phyloP scores from a whole-genome alignment of 2,113 vertebrate species.

The Lamprotornis superbus region DNA sequence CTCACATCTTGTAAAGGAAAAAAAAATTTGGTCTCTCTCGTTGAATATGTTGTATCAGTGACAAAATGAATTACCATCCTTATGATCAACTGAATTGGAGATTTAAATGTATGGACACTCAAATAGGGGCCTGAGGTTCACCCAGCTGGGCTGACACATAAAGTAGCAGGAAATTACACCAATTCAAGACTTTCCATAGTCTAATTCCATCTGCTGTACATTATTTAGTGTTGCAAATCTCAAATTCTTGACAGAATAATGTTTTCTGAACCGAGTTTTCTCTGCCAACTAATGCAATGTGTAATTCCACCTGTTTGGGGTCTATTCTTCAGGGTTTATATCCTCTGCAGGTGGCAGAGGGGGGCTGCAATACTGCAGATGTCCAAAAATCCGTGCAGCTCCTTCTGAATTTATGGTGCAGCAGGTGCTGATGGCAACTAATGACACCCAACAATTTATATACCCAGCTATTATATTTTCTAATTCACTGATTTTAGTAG shows the following conservation, averaged over 20 bases:
- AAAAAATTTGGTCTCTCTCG: not conserved
- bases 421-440: not conserved
- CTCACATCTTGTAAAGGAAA: not conserved
- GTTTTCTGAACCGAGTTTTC: not conserved
- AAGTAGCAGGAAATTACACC: slow-evolving; percentile 9
- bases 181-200: not conserved
- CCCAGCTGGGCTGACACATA: not conserved
- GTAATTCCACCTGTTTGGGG: not conserved
- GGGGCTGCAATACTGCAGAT: not conserved
- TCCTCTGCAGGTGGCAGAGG: not conserved
- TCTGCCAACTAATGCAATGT: not conserved
- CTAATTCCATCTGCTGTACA: not conserved
- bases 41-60: not conserved
- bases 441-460: slow-evolving; percentile 19
- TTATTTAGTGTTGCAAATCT: not conserved
- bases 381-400: not conserved
- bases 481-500: slow-evolving; percentile 29
- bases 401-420: not conserved
- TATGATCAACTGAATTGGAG: not conserved
- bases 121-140: not conserved
- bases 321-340: not conserved
- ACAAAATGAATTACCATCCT: not conserved
- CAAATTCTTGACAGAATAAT: not conserved
- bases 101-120: not conserved
- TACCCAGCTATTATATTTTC: not conserved